Percentiles rank a stretch among this genome's conserved stretches.
phyloP scores from a whole-genome alignment of 2,888 invertebrate species.

The Zaprionus obscuricornis region DNA sequence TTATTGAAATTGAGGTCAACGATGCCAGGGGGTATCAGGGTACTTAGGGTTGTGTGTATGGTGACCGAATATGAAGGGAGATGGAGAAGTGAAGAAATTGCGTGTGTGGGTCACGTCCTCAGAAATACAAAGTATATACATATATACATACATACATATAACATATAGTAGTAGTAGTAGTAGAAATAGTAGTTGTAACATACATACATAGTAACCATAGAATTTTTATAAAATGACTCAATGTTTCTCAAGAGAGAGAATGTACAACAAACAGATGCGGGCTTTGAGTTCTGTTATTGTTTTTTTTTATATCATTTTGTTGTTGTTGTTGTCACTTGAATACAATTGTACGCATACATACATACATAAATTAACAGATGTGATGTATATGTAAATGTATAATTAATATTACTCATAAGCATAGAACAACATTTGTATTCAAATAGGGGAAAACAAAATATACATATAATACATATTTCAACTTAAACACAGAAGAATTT shows the following conservation, averaged over 20 bases:
- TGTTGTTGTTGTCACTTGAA: background rate
- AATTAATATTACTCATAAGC: slow-evolving; percentile 21
- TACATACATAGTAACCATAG: slow-evolving; percentile 17
- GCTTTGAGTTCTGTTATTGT: too few species aligned
- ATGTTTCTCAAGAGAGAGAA: background rate
- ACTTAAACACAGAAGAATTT: too few species aligned
- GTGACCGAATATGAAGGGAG: background rate
- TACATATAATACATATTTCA: too few species aligned
- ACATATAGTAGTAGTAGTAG: too few species aligned
- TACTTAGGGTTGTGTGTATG: too few species aligned
- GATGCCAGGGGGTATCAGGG: background rate
- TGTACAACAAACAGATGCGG: too few species aligned
- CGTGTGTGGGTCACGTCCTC: slow-evolving; percentile 28
- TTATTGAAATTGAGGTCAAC: slow-evolving; percentile 42
- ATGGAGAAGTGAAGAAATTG: background rate
- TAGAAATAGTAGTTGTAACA: too few species aligned
- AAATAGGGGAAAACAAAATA: too few species aligned
- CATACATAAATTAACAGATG: background rate
- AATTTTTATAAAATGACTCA: slow-evolving; percentile 33
- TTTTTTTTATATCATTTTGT: too few species aligned
- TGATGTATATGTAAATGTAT: slow-evolving; percentile 11
- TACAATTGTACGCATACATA: background rate
- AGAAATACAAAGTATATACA: too few species aligned
- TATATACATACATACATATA: too few species aligned
- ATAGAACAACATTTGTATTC: too few species aligned